phyloP scores from a whole-genome alignment of 2,113 vertebrate genomes.

The Nanorana parkeri region DNA sequence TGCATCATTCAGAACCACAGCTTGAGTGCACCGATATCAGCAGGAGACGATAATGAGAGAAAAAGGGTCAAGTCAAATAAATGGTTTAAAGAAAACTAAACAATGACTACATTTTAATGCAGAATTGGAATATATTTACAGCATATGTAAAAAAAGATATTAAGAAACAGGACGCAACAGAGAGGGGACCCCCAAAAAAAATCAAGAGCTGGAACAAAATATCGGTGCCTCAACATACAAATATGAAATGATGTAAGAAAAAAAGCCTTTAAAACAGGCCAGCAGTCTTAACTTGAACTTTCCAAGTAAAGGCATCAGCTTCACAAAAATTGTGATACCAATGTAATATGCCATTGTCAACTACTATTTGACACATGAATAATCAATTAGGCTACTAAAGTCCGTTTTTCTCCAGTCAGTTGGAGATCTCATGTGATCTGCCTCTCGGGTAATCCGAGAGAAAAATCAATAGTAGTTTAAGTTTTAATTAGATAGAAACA shows the following conservation, averaged over 20 bases:
- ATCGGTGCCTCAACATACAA: conserved; percentile 67
- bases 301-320: conserved; percentile 78
- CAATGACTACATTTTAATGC: conserved; percentile 61
- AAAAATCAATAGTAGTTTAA: conserved; percentile 67
- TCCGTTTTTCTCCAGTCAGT: conserved; percentile 68
- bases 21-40: no score
- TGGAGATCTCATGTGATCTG: conserved; percentile 62
- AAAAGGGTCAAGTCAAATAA: conserved; percentile 51
- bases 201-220: neutral
- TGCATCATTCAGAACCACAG: no score
- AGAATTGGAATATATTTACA: conserved; percentile 49
- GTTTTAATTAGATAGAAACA: conserved; percentile 65
- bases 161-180: conserved; percentile 28
- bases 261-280: conserved; percentile 82
- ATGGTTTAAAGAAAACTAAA: conserved; percentile 58
- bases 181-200: conserved; percentile 29
- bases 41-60: conserved; percentile 29
- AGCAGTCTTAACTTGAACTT: conserved; percentile 72
- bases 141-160: conserved; percentile 60
- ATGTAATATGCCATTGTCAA: conserved; percentile 72
- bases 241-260: conserved; percentile 66
- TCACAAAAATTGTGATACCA: conserved; percentile 78
- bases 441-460: conserved; percentile 60
- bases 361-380: conserved; percentile 76
- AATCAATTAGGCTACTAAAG: conserved; percentile 73